A percentile compares a stretch with the other conserved stretches of the same genome.
phyloP scores from a whole-genome alignment of 2,888 invertebrate genomes.

The Apodemia hepburni region DNA sequence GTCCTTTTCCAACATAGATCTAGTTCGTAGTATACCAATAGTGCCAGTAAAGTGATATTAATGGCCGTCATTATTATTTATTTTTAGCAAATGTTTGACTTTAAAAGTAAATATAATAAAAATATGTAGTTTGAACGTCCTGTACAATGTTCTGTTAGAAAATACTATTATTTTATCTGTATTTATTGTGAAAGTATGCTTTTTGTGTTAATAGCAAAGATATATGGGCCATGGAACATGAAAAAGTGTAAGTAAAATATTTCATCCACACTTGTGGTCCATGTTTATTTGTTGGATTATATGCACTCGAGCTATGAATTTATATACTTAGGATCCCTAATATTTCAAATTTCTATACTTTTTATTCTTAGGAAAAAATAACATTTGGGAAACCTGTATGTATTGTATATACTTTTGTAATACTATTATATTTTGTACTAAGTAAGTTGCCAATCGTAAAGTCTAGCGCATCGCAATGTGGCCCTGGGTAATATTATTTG shows the following conservation, averaged over 20 bases:
- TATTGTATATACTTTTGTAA: conserved; percentile 1
- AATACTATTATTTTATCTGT: neutral
- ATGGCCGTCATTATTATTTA: conserved; percentile 34
- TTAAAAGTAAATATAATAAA: neutral
- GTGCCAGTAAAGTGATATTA: conserved; percentile 41
- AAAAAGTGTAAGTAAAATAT: neutral
- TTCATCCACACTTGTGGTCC: neutral
- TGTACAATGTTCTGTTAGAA: neutral
- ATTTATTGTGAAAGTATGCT: neutral
- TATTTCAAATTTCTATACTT: neutral
- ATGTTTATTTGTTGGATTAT: neutral
- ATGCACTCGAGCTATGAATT: neutral
- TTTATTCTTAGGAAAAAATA: neutral
- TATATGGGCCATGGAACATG: neutral
- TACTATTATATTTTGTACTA: neutral
- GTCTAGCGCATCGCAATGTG: neutral
- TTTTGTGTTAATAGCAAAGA: neutral
- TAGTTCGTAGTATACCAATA: conserved; percentile 35
- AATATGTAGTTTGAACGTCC: neutral
- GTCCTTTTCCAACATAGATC: conserved; percentile 10
- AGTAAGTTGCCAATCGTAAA: neutral
- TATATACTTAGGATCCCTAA: neutral
- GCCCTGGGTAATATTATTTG: neutral
- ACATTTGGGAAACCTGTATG: neutral
- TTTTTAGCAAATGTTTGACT: conserved; percentile 15